phyloP scores from a whole-genome alignment of 2,888 invertebrate species.

The Apamea epomidion region DNA sequence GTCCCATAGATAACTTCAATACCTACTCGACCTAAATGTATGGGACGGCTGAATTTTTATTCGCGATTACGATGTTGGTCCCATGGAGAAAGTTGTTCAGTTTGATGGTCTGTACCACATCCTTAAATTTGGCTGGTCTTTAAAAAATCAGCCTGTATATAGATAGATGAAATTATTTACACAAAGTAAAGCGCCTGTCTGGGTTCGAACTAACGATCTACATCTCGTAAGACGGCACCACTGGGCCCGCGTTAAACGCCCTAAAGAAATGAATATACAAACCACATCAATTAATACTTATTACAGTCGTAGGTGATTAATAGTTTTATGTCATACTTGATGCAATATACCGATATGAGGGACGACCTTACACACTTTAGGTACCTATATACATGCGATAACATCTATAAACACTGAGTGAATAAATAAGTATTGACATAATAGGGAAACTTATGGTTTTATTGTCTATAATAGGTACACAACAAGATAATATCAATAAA shows the following conservation, averaged over 20 bases:
- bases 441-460: conserved; percentile 15
- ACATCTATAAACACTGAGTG: conserved; percentile 19
- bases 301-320: conserved; percentile 17
- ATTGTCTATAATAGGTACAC: background rate
- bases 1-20: no score
- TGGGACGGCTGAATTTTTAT: no score
- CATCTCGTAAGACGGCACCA: background rate
- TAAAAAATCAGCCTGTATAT: no score
- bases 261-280: background rate
- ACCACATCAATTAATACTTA: conserved; percentile 12
- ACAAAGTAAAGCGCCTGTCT: background rate
- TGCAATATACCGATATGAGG: conserved; percentile 8
- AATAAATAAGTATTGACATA: conserved; percentile 39
- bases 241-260: background rate
- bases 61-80: no score
- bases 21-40: no score
- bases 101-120: no score
- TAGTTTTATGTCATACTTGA: conserved; percentile 42
- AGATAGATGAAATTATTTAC: background rate
- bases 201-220: background rate
- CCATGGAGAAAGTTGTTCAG: no score
- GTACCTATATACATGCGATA: conserved; percentile 8
- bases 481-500: no score
- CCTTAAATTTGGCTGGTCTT: no score
- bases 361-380: background rate